phyloP scores from a whole-genome alignment of 2,113 vertebrate genomes.

The Phylloscopus whistleri region DNA sequence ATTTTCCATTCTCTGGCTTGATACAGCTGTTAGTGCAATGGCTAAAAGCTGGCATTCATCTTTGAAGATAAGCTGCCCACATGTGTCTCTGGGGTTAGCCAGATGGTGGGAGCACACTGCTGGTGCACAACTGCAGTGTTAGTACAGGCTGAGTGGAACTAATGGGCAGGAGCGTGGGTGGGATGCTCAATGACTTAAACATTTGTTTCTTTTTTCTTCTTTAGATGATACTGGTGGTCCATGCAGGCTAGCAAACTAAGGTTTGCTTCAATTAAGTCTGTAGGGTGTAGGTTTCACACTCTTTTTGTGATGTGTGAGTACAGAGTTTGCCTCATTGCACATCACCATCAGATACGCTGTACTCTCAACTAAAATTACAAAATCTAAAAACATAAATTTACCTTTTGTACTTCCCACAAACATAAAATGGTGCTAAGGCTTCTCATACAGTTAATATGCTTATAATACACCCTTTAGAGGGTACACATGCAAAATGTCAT shows the following conservation, averaged over 20 bases:
- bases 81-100: constrained; percentile 32
- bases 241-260: neutral
- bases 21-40: constrained; percentile 36
- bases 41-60: constrained; percentile 7
- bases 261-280: neutral
- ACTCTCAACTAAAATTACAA: neutral
- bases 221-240: constrained; percentile 14
- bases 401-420: neutral
- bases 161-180: constrained; percentile 28
- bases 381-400: neutral
- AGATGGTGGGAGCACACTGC: neutral
- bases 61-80: constrained; percentile 49
- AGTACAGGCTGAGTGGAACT: constrained; percentile 48
- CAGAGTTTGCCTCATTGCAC: rapidly evolving
- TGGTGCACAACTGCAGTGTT: neutral
- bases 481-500: neutral
- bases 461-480: neutral
- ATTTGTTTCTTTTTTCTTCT: neutral
- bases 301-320: neutral
- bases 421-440: neutral
- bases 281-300: neutral
- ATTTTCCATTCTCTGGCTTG: constrained; percentile 26
- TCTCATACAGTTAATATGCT: neutral
- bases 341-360: neutral
- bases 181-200: constrained; percentile 50